Percentiles rank a stretch among this genome's conserved stretches.
phyloP scores from a whole-genome alignment of 2,113 vertebrate genomes.

The Zosterops japonicus region DNA sequence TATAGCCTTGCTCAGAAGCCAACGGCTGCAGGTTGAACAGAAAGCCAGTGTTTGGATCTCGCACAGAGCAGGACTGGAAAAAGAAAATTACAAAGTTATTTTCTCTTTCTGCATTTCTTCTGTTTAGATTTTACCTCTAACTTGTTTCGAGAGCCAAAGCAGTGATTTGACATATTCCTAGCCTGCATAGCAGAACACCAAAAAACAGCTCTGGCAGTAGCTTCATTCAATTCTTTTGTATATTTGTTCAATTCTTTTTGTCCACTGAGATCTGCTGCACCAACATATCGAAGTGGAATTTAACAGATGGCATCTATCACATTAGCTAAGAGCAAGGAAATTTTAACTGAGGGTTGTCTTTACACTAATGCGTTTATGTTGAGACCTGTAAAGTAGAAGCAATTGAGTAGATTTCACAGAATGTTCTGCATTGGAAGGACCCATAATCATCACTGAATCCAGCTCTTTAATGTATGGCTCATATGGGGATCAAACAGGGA shows the following conservation, averaged over 20 bases:
- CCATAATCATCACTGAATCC: neutral
- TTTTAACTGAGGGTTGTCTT: neutral
- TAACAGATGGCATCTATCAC: neutral
- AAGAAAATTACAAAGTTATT: neutral
- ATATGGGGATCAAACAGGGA: rapidly evolving
- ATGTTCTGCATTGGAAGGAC: neutral
- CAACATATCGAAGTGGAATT: neutral
- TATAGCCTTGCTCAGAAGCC: constrained; percentile 74
- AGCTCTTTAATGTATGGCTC: neutral
- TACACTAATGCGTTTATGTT: neutral
- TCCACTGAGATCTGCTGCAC: neutral
- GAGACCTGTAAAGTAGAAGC: neutral
- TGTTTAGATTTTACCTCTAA: neutral
- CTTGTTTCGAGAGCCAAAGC: neutral
- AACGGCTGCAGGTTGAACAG: constrained; percentile 85
- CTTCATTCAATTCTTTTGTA: neutral
- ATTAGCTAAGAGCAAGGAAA: neutral
- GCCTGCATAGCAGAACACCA: neutral
- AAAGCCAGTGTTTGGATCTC: constrained; percentile 86
- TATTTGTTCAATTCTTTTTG: neutral
- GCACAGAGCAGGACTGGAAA: constrained; percentile 81
- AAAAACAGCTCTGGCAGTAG: neutral
- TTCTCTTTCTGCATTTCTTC: neutral
- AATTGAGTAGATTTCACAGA: neutral
- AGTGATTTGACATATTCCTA: neutral